phyloP scores from a whole-genome alignment of 2,797 vertebrate genomes.

The Gallinago solitaria region DNA sequence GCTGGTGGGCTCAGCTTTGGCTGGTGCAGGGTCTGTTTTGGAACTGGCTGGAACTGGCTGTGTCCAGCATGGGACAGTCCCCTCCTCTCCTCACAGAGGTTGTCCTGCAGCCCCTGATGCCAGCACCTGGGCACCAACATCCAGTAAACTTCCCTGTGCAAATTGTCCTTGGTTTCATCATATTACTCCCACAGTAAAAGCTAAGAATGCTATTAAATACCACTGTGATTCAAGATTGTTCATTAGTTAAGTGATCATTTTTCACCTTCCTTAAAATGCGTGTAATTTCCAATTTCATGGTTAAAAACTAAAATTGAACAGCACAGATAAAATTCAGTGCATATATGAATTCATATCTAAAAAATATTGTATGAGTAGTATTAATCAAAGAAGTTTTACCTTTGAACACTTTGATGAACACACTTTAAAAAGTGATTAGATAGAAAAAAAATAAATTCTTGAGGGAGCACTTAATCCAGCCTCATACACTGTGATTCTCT shows the following conservation, averaged over 20 bases:
- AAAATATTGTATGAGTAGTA: neutral
- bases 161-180: neutral
- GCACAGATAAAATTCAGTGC: neutral
- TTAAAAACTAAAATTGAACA: neutral
- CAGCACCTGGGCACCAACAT: fast-evolving
- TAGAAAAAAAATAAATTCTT: neutral
- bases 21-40: no score
- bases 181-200: neutral
- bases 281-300: neutral
- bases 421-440: neutral
- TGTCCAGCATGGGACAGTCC: neutral
- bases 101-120: fast-evolving
- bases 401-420: neutral
- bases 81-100: neutral
- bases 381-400: neutral
- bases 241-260: neutral
- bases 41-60: no score
- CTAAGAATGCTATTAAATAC: neutral
- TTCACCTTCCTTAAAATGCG: neutral
- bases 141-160: fast-evolving
- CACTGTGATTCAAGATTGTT: neutral
- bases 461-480: neutral
- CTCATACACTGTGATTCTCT: neutral
- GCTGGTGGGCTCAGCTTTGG: neutral
- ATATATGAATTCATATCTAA: neutral